A percentile compares a stretch with the other conserved stretches of the same genome.
Evolutionary conservation across 2,888 invertebrate species (phyloP).

Genomic region (Augochlorella aurata): DNA sequence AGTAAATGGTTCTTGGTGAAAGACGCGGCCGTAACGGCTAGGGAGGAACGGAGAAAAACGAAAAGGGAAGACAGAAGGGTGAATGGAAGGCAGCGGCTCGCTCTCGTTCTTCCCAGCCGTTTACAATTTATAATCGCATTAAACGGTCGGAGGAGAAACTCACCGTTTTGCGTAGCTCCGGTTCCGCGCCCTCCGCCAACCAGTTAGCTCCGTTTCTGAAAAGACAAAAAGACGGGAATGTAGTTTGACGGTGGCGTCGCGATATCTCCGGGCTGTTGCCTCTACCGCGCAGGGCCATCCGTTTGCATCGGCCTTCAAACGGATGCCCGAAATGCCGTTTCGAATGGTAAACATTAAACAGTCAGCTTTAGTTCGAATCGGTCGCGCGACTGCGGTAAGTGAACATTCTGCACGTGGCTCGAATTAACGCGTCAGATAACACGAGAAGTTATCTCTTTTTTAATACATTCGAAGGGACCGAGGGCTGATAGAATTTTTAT

Average conservation of each 20-base stretch:
- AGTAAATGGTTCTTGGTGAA: slow-evolving; percentile 46
- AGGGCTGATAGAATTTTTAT: neutral
- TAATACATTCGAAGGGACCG: too few relatives aligned
- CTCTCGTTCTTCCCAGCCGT: slow-evolving; percentile 68
- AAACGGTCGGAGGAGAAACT: slow-evolving; percentile 61
- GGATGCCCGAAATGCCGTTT: neutral
- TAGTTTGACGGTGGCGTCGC: slow-evolving; percentile 22
- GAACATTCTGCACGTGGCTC: neutral
- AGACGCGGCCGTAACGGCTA: neutral
- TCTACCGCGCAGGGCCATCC: neutral
- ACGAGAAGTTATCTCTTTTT: too few relatives aligned
- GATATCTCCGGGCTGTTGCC: slow-evolving; percentile 21
- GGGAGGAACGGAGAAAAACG: neutral
- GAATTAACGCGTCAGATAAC: too few relatives aligned
- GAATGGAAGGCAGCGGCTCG: slow-evolving; percentile 19
- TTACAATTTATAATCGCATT: slow-evolving; percentile 74
- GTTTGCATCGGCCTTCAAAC: neutral
- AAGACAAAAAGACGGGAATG: slow-evolving; percentile 39
- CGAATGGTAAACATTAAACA: neutral
- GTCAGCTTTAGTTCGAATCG: neutral
- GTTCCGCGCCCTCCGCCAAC: slow-evolving; percentile 46
- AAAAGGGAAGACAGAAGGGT: slow-evolving; percentile 5
- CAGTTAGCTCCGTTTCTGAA: slow-evolving; percentile 52
- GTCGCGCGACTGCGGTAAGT: neutral
- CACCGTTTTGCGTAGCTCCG: slow-evolving; percentile 60